Evolutionary conservation across 92 coral and sea anemone genomes (phyloP), one percentile per base, ranked within the genome.

Genomic region (Palythoa heliodiscus): DNA sequence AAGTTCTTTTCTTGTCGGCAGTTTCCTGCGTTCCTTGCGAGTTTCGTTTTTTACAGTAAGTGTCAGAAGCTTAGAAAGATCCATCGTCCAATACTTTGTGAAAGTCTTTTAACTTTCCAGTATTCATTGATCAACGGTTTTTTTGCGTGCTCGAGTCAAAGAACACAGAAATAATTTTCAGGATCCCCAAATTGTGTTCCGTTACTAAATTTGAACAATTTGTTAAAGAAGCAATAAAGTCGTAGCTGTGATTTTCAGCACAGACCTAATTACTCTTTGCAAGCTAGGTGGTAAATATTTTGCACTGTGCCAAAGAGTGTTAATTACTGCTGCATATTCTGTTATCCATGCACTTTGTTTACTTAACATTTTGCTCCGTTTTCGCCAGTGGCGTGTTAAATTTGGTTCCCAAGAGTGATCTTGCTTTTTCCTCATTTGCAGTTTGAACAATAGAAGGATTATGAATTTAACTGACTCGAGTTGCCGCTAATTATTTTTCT

Each of bases 391-490:
- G 71, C 71, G 83, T 24, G 83, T 60, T 78, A 43, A 60, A 25
- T 61, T 11, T 39, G 66, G 55, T 16, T 70, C 71, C 83, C 19
- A 39, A 67, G 14, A 71, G 35, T 19, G 38, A 37, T 19, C 54
- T 19, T 78, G 14, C 40, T n/a, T 22, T 60, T 66, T 38, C 37
- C 47, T 61, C 69, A n/a, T 63, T 39, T 78, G n/a, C 83, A 39
- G 72, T n/a, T 78, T 20, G 16, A 11, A 78, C 83, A 78, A 78
- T 78, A 66, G 24, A 63, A 20, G 71, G 83, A 78, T 78, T 60
- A 78, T 5, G 4, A 55, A 5, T 35, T 58, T 61, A 60, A 78
- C 72, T 29, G 68, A 6, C 79, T 60, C 68, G 24, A 48, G 68
- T 55, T 57, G 82, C 40, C 7, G 52, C 17, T 37, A 77, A 77